phyloP scores from a whole-genome alignment of 2,113 vertebrate genomes.

The Tragelaphus strepsiceros region DNA sequence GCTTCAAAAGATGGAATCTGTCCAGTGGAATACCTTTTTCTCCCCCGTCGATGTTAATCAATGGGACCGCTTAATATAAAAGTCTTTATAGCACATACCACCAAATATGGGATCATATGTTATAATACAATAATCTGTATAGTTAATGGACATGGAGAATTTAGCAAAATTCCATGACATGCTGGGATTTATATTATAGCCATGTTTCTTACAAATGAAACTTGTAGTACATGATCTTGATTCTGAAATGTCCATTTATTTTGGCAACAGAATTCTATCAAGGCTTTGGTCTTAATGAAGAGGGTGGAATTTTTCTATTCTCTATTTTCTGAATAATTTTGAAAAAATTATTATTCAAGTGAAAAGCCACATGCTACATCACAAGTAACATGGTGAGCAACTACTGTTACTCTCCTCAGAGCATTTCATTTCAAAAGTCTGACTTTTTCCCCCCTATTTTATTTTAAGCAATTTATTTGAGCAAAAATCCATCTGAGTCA shows the following conservation, averaged over 20 bases:
- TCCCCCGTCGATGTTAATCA: constrained; percentile 19
- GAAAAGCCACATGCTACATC: neutral
- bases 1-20: constrained; percentile 55
- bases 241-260: constrained; percentile 31
- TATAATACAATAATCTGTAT: constrained; percentile 50
- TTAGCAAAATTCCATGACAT: constrained; percentile 46
- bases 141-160: constrained; percentile 58
- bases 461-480: neutral
- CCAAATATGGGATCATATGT: constrained; percentile 1
- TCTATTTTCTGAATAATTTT: too few species aligned
- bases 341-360: neutral
- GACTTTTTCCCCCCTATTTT: neutral
- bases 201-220: constrained; percentile 32
- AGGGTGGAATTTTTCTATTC: neutral
- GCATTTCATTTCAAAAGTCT: neutral
- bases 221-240: neutral
- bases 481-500: neutral
- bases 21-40: constrained; percentile 49
- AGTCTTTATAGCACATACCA: constrained; percentile 54
- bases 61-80: constrained; percentile 39
- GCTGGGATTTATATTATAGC: constrained; percentile 15
- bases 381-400: neutral
- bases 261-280: neutral
- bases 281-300: neutral
- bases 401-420: neutral